phyloP scores from a whole-genome alignment of 2,888 invertebrate species.

The Oscheius sp. region DNA sequence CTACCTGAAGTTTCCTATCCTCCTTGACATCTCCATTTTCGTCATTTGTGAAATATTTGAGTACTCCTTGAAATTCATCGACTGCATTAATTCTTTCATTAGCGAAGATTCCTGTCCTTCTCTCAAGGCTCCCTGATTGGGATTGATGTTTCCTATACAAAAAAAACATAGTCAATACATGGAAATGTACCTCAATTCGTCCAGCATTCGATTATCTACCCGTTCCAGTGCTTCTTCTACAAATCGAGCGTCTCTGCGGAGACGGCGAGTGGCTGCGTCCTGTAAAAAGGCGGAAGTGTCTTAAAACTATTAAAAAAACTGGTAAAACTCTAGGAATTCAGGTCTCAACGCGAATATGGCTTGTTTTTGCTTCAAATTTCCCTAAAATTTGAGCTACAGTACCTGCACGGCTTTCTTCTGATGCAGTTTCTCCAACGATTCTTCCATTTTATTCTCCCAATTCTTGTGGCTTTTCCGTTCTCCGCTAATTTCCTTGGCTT shows the following conservation, averaged over 20 bases:
- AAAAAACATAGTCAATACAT: neutral
- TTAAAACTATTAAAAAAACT: neutral
- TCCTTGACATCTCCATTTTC: constrained; percentile 10
- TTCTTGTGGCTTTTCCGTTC: constrained; percentile 1
- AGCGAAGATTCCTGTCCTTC: neutral
- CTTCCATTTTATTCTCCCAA: constrained; percentile 9
- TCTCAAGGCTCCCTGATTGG: neutral
- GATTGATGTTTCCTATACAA: constrained; percentile 1
- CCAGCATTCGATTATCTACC: constrained; percentile 1
- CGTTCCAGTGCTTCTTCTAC: constrained; percentile 12
- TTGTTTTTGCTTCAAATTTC: too few relatives aligned
- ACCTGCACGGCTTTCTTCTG: constrained; percentile 31
- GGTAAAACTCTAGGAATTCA: too few relatives aligned
- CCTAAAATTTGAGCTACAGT: neutral
- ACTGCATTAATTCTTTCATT: constrained; percentile 11
- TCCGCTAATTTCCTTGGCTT: constrained; percentile 4
- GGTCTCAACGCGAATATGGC: too few relatives aligned
- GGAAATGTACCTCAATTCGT: constrained; percentile 7
- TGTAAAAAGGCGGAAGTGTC: neutral
- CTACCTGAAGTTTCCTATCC: constrained; percentile 13
- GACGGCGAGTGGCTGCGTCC: constrained; percentile 8
- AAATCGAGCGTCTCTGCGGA: constrained; percentile 14
- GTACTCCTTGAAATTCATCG: constrained; percentile 2
- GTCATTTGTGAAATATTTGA: constrained; percentile 2
- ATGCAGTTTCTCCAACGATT: constrained; percentile 4